phyloP scores from a whole-genome alignment of 2,888 invertebrate species.

The Drosophila dives region DNA sequence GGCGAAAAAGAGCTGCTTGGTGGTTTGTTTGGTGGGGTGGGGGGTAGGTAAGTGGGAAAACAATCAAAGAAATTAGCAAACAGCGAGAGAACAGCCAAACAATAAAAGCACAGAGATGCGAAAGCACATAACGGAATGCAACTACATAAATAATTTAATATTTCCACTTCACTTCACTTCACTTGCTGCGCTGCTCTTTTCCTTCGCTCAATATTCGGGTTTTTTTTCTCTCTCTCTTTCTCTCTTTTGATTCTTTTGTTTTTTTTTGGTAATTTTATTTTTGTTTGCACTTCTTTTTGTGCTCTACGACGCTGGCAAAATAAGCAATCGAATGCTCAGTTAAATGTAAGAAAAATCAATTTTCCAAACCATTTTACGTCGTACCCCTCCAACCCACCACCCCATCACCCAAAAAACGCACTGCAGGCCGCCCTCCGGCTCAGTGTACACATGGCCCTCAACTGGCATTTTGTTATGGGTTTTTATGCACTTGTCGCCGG shows the following conservation, averaged over 20 bases:
- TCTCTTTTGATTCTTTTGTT: constrained; percentile 9
- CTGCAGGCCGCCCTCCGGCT: background rate
- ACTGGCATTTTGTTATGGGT: constrained; percentile 55
- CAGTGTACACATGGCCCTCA: constrained; percentile 8
- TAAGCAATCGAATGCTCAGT: constrained; percentile 82
- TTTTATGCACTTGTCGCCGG: constrained; percentile 81
- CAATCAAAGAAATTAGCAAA: constrained; percentile 82
- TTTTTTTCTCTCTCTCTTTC: too few species aligned
- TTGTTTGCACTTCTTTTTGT: constrained; percentile 34
- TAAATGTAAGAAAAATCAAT: constrained; percentile 82
- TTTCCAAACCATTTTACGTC: constrained; percentile 81
- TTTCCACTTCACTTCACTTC: constrained; percentile 81
- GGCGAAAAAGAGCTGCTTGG: background rate
- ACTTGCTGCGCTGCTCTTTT: constrained; percentile 46
- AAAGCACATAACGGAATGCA: constrained; percentile 74
- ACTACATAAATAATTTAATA: constrained; percentile 82
- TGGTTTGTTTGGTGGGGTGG: background rate
- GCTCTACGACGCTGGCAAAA: constrained; percentile 62
- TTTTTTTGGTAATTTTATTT: constrained; percentile 20
- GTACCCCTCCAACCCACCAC: constrained; percentile 27
- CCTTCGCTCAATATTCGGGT: constrained; percentile 26
- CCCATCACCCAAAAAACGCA: background rate
- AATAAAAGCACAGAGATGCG: constrained; percentile 55
- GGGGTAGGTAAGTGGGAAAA: constrained; percentile 53
- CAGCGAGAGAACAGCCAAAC: constrained; percentile 54